Conservation (phyloP, 2,888 invertebrate genomes). For the Sinelater perroti region DNA sequence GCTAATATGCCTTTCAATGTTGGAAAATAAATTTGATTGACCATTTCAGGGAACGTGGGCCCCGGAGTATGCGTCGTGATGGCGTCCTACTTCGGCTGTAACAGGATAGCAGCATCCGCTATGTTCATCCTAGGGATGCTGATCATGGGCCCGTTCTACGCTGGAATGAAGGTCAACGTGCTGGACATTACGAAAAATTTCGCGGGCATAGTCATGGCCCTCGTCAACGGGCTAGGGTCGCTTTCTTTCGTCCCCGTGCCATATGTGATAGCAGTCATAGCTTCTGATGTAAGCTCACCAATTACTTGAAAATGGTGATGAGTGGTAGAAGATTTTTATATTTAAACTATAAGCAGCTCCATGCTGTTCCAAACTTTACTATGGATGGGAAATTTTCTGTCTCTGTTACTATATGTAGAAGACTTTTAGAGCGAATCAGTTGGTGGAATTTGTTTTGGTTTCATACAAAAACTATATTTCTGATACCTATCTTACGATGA, state of each 20-base stretch:
- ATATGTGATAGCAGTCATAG: conserved; percentile 26
- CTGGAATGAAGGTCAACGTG: conserved; percentile 38
- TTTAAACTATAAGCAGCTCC: too few species aligned
- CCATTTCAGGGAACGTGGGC: conserved; percentile 23
- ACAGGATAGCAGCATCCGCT: conserved; percentile 4
- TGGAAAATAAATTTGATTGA: neutral
- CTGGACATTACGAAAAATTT: conserved; percentile 40
- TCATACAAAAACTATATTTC: too few species aligned
- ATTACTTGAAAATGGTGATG: too few species aligned
- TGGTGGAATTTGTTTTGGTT: too few species aligned
- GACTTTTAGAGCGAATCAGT: too few species aligned
- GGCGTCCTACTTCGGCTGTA: conserved; percentile 34
- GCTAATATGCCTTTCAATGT: too few species aligned
- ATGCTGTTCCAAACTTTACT: too few species aligned
- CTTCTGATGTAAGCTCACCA: conserved; percentile 31
- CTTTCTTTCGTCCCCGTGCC: conserved; percentile 34
- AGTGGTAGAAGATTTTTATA: too few species aligned
- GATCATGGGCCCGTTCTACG: conserved; percentile 36
- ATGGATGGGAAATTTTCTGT: too few species aligned
- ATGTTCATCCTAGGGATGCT: conserved; percentile 28
- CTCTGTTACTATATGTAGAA: too few species aligned
- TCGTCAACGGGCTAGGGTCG: conserved; percentile 39
- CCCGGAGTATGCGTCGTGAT: conserved; percentile 25
- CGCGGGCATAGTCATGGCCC: conserved; percentile 38
- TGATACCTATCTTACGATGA: too few species aligned